Evolutionary conservation across 1,140 invertebrate species (phyloP).

Genomic region (Ceratina australensis): DNA sequence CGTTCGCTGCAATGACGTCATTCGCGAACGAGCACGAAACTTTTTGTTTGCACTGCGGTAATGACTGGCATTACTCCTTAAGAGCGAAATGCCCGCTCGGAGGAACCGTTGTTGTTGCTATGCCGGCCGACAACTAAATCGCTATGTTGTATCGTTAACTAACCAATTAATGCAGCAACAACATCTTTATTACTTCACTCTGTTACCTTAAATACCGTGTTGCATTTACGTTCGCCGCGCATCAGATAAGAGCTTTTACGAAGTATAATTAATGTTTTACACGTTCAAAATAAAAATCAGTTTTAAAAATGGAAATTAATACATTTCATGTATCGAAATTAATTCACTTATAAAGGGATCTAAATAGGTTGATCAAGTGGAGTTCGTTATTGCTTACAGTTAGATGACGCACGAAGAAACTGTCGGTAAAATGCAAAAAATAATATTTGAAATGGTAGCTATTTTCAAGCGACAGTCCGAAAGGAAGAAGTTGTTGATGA

Average conservation of each 20-base stretch:
- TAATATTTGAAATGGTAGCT: slow-evolving; percentile 1
- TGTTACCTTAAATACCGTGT: not conserved
- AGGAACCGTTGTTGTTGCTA: not conserved
- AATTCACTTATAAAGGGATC: too few species aligned
- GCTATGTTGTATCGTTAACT: not conserved
- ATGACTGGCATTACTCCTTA: slow-evolving; percentile 31
- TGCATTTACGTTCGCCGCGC: too few species aligned
- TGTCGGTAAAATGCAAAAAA: not conserved
- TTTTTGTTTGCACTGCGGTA: slow-evolving; percentile 33
- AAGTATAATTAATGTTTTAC: too few species aligned
- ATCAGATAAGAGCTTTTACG: too few species aligned
- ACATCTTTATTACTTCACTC: not conserved
- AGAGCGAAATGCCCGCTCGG: not conserved
- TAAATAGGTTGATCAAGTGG: too few species aligned
- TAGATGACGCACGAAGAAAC: not conserved
- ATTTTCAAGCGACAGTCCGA: slow-evolving; percentile 3
- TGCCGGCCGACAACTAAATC: not conserved
- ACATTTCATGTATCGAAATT: too few species aligned
- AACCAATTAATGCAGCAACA: not conserved
- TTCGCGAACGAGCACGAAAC: not conserved
- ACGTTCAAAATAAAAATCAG: too few species aligned
- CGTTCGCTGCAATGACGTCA: slow-evolving; percentile 36
- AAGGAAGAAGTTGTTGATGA: slow-evolving; percentile 27
- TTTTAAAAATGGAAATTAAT: too few species aligned
- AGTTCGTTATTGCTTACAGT: not conserved